Evolutionary conservation across 1,140 invertebrate genomes (phyloP), one percentile per base, ranked within the genome.

Genomic region (Forficula auricularia): DNA sequence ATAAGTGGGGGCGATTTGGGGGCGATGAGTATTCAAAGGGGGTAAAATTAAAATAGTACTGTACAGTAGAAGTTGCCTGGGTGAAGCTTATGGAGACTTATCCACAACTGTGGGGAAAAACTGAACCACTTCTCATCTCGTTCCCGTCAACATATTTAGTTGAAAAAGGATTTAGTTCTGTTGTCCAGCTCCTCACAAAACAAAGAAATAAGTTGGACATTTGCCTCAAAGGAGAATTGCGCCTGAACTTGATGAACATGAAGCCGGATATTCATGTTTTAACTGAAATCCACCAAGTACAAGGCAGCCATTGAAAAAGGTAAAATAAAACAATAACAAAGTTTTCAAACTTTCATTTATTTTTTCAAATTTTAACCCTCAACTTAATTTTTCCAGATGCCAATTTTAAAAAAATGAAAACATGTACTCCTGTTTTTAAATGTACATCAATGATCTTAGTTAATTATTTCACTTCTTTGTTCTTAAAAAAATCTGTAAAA

Each of bases 281-380:
- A 36, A 36, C 34, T 36, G 34, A 36, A 36, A 36, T 36, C 12
- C 34, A 36, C 12, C 34, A 36, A 36, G 34, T 16, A 36, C 34
- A 36, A 12, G 34, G 34, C 34, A 36, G 34, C 34, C 34, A 36
- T 16, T 36, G 12, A 36, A 36, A 36, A 7, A 36, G n/a, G n/a
- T 36, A 36, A 3, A 36, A 36, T 36, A n/a, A 36, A 36, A 4
- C 12, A 36, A 36, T 36, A 36, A 36, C 34, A 36, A 36, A 36
- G 34, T 36, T 36, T 36, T 36, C 34, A 36, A 36, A 36, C 34
- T 36, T 36, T 36, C 34, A 36, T 36, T 36, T 36, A 36, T 12
- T 36, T 36, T 32, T 3, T 36, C 34, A 36, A 36, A 36, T 36
- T 3, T 36, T 36, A 36, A 36, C 34, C 12, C 3, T 12, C 3